A percentile compares a stretch with the other conserved stretches of the same genome.
Evolutionary conservation across 23 tunicate genomes (phyloP).

Genomic region (Aplidium turbinatum): DNA sequence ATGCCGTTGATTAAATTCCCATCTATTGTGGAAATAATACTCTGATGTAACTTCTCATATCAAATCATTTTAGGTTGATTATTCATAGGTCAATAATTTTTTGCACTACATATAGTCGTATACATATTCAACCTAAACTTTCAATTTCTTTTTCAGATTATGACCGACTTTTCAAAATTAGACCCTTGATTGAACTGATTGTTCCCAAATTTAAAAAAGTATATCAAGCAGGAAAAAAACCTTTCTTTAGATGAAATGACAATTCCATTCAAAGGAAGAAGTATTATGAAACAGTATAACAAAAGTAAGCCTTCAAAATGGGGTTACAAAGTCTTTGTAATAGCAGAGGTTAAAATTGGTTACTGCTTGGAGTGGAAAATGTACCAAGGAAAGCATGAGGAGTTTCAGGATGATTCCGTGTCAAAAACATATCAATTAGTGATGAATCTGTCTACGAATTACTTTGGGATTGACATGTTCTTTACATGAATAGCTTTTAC

Average conservation of each 20-base stretch:
- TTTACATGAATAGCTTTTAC: conserved; percentile 26
- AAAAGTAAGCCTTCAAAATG: conserved; percentile 8
- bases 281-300: conserved; percentile 18
- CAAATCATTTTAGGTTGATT: too few relatives aligned
- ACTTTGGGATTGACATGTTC: conserved; percentile 5
- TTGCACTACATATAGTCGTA: too few relatives aligned
- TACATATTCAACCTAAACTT: too few relatives aligned
- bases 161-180: conserved; percentile 29
- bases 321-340: conserved; percentile 3
- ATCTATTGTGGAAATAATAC: too few relatives aligned
- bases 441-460: conserved; percentile 2
- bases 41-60: too few relatives aligned
- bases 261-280: conserved; percentile 32
- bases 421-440: conserved; percentile 4
- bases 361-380: background rate
- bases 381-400: conserved; percentile 22
- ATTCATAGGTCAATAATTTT: too few relatives aligned
- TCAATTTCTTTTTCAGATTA: conserved; percentile 9
- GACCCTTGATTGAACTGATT: conserved; percentile 11
- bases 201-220: conserved; percentile 1
- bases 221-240: conserved; percentile 5
- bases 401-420: background rate
- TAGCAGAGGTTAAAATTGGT: background rate
- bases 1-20: too few relatives aligned
- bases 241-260: conserved; percentile 28